Evolutionary conservation across 1,140 invertebrate genomes (phyloP).

Genomic region (Dendroctonus ponderosae): DNA sequence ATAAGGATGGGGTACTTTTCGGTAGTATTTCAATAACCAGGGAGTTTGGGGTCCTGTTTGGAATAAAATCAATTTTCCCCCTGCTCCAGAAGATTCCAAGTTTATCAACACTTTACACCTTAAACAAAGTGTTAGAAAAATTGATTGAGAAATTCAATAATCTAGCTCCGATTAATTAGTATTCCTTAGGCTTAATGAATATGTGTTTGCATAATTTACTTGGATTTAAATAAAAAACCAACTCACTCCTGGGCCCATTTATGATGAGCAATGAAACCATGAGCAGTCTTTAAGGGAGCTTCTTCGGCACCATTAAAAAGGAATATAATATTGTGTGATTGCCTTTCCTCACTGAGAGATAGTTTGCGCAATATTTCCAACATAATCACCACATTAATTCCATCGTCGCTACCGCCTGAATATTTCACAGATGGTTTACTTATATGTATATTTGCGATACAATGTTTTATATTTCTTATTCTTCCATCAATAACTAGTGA

Average conservation of each 20-base stretch:
- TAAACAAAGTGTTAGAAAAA: background rate
- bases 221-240: too few relatives aligned
- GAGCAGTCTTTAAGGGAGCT: constrained; percentile 67
- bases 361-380: constrained; percentile 67
- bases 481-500: too few relatives aligned
- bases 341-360: constrained; percentile 54
- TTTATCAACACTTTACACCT: constrained; percentile 67
- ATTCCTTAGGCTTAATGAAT: too few relatives aligned
- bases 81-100: constrained; percentile 73
- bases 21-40: constrained; percentile 62
- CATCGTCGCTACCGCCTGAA: constrained; percentile 72
- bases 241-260: constrained; percentile 45
- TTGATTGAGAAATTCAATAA: too few relatives aligned
- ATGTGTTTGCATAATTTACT: too few relatives aligned
- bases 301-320: constrained; percentile 82
- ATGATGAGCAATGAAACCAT: constrained; percentile 77
- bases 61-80: constrained; percentile 73
- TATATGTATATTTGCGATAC: too few relatives aligned
- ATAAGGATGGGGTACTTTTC: constrained; percentile 61
- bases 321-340: constrained; percentile 66
- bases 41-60: constrained; percentile 66
- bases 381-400: constrained; percentile 73
- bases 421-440: background rate
- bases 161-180: too few relatives aligned
- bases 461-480: too few relatives aligned